Conservation (phyloP, 2,797 vertebrate species). For the Jordanella pulchra region DNA sequence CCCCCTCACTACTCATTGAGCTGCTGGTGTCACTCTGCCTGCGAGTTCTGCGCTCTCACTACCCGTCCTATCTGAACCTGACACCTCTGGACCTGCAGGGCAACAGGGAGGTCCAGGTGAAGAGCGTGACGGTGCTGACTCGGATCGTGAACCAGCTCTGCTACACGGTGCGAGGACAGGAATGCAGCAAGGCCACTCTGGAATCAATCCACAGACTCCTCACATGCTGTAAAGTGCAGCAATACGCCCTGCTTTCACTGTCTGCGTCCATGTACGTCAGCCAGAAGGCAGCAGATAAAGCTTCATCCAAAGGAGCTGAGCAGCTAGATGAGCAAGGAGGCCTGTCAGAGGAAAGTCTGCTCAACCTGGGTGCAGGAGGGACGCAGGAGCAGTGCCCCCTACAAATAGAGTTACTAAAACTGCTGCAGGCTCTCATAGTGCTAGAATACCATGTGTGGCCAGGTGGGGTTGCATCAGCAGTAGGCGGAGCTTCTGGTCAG, state of each 20-base stretch:
- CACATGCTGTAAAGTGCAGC: slow-evolving; percentile 87
- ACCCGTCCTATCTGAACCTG: slow-evolving; percentile 87
- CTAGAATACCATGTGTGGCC: slow-evolving; percentile 87
- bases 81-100: slow-evolving; percentile 86
- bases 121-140: slow-evolving; percentile 93
- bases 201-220: slow-evolving; percentile 84
- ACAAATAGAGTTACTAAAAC: slow-evolving; percentile 93
- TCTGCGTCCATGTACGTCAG: slow-evolving; percentile 92
- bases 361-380: slow-evolving; percentile 82
- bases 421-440: slow-evolving; percentile 91
- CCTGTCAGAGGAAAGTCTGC: slow-evolving; percentile 87
- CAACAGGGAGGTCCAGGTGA: slow-evolving; percentile 95
- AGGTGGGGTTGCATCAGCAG: slow-evolving; percentile 32
- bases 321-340: slow-evolving; percentile 65
- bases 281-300: slow-evolving; percentile 80
- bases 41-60: slow-evolving; percentile 91
- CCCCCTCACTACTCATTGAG: slow-evolving; percentile 87
- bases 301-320: slow-evolving; percentile 32
- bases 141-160: slow-evolving; percentile 85
- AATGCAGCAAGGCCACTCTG: slow-evolving; percentile 28
- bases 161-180: slow-evolving; percentile 64
- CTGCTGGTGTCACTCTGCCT: slow-evolving; percentile 91
- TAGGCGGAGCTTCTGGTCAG: slow-evolving; percentile 47
- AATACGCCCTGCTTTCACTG: slow-evolving; percentile 89
- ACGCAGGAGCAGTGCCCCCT: slow-evolving; percentile 91